Evolutionary conservation across 2,797 vertebrate genomes (phyloP).

Genomic region (Brotula barbata): DNA sequence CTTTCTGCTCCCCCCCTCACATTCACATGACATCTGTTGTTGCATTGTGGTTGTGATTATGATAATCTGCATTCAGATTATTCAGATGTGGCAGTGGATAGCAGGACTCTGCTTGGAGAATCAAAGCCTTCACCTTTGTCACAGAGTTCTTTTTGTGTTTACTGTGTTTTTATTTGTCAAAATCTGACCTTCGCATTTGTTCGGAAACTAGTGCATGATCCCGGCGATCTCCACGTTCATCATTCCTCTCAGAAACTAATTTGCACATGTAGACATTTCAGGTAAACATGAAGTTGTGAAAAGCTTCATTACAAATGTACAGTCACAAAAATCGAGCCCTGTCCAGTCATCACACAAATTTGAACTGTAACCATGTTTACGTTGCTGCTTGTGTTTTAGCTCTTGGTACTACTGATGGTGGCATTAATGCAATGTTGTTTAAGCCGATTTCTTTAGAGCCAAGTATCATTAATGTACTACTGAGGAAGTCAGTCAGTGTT

Average conservation of each 20-base stretch:
- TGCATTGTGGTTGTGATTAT: constrained; percentile 49
- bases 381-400: constrained; percentile 60
- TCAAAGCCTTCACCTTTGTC: no score
- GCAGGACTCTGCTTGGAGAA: constrained; percentile 7
- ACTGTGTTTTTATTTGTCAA: not conserved
- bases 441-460: constrained; percentile 22
- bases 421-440: constrained; percentile 47
- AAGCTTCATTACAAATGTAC: constrained; percentile 67
- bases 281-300: constrained; percentile 55
- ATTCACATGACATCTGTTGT: constrained; percentile 27
- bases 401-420: constrained; percentile 49
- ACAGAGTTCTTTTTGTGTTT: not conserved
- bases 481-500: constrained; percentile 45
- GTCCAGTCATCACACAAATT: no score
- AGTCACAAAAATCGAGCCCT: constrained; percentile 48
- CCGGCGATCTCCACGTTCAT: not conserved
- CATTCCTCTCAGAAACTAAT: constrained; percentile 56
- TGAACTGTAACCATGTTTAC: constrained; percentile 38
- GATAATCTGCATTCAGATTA: constrained; percentile 44
- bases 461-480: constrained; percentile 41
- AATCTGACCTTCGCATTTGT: not conserved
- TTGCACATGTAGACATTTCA: constrained; percentile 73
- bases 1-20: constrained; percentile 14
- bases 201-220: no score
- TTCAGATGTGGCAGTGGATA: no score